These are phyloP conservation scores for Hyles lineata DNA, from an alignment of 2,888 invertebrate species.

Conservation along the genomic window DNA sequence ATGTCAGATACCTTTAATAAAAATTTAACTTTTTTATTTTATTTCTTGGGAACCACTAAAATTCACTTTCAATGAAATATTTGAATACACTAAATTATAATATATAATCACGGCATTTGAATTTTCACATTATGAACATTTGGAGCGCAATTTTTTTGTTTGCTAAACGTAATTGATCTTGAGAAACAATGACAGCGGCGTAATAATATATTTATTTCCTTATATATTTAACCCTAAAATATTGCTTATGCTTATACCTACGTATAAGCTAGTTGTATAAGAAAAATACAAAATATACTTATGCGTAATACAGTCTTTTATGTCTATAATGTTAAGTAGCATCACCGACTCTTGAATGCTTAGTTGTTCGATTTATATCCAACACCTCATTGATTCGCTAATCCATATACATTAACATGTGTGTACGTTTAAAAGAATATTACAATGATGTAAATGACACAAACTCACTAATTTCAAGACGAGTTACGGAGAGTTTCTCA, in stretches of 20 bases:
- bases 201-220: background rate
- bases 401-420: background rate
- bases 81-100: background rate
- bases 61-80: background rate
- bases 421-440: too few species aligned
- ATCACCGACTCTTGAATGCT: constrained; percentile 1
- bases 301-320: constrained; percentile 3
- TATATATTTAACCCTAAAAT: background rate
- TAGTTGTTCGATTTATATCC: background rate
- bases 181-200: background rate
- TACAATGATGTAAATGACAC: too few species aligned
- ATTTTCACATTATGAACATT: constrained; percentile 2
- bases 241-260: too few species aligned
- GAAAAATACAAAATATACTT: background rate
- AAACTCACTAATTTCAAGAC: too few species aligned
- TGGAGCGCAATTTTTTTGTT: constrained; percentile 1
- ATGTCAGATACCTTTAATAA: background rate
- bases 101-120: background rate
- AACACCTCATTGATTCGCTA: background rate
- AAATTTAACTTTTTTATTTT: background rate
- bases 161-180: background rate
- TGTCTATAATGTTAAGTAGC: constrained; percentile 7
- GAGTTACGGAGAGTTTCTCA: too few species aligned
- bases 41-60: background rate
- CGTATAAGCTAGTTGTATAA: background rate